Conservation (phyloP, 2,888 invertebrate species). For the Acanthosoma haemorrhoidale region DNA sequence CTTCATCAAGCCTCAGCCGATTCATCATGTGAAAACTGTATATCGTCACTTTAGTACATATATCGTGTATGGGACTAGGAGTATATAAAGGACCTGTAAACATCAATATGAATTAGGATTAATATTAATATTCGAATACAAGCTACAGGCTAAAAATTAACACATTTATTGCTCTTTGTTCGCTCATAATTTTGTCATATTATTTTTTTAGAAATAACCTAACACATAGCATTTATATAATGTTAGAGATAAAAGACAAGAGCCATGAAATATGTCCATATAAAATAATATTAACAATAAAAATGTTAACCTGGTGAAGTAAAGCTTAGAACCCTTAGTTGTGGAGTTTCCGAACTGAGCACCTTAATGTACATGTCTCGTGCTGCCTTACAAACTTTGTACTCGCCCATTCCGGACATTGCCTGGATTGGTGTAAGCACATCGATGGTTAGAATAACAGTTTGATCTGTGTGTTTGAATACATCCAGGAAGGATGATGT, state of each 20-base stretch:
- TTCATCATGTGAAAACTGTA: slow-evolving; percentile 57
- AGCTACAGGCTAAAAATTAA: no score
- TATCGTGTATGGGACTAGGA: slow-evolving; percentile 58
- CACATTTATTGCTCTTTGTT: no score
- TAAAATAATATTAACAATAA: not conserved
- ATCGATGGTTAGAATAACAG: slow-evolving; percentile 71
- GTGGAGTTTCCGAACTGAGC: slow-evolving; percentile 71
- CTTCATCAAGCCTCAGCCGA: slow-evolving; percentile 29
- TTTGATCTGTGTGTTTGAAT: slow-evolving; percentile 43
- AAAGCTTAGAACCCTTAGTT: slow-evolving; percentile 74
- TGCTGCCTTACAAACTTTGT: slow-evolving; percentile 83
- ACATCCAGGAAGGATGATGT: slow-evolving; percentile 46
- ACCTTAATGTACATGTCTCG: slow-evolving; percentile 84
- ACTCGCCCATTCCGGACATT: slow-evolving; percentile 71
- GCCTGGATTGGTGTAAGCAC: slow-evolving; percentile 76
- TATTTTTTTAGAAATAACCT: no score
- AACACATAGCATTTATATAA: no score
- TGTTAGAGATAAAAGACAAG: no score
- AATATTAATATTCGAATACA: no score
- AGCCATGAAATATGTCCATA: no score
- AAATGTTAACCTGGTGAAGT: slow-evolving; percentile 71
- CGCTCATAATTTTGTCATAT: no score
- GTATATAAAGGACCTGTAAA: slow-evolving; percentile 90
- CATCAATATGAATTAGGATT: no score
- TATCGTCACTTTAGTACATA: slow-evolving; percentile 57